Percentiles rank a stretch among this genome's conserved stretches.
Evolutionary conservation across 2,797 vertebrate species (phyloP).

Genomic region (Basileuterus tristriatus): DNA sequence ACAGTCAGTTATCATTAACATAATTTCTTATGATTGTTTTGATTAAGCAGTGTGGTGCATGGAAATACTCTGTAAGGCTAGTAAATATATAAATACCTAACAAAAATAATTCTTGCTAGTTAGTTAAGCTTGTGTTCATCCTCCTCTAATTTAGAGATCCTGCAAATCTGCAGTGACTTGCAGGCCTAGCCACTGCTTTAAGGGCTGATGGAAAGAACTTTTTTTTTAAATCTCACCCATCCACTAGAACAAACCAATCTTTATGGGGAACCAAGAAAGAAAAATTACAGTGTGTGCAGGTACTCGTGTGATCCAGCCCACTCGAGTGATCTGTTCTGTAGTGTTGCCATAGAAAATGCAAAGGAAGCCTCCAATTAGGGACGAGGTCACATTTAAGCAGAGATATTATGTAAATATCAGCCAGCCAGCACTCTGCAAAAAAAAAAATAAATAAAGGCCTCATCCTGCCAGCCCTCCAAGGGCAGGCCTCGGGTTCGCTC

Average conservation of each 20-base stretch:
- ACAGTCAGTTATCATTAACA: background rate
- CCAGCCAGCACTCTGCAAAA: background rate
- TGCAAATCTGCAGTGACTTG: background rate
- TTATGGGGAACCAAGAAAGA: background rate
- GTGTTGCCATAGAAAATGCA: conserved; percentile 47
- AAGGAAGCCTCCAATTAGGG: conserved; percentile 37
- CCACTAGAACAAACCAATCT: background rate
- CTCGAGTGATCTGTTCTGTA: background rate
- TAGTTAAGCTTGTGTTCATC: background rate
- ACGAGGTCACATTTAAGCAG: conserved; percentile 44
- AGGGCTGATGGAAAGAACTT: background rate
- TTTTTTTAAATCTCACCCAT: background rate
- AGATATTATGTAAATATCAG: conserved; percentile 52
- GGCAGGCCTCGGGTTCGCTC: background rate
- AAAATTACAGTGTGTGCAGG: background rate
- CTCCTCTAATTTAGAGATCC: background rate
- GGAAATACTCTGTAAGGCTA: background rate
- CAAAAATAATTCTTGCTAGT: background rate
- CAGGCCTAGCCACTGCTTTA: background rate
- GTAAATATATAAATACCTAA: background rate
- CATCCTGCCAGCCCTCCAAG: background rate
- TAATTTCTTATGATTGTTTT: background rate
- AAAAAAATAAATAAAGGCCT: background rate
- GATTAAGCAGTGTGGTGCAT: background rate
- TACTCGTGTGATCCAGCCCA: background rate